Evolutionary conservation across 2,888 invertebrate species (phyloP).

Genomic region (Aleiodes alternator): DNA sequence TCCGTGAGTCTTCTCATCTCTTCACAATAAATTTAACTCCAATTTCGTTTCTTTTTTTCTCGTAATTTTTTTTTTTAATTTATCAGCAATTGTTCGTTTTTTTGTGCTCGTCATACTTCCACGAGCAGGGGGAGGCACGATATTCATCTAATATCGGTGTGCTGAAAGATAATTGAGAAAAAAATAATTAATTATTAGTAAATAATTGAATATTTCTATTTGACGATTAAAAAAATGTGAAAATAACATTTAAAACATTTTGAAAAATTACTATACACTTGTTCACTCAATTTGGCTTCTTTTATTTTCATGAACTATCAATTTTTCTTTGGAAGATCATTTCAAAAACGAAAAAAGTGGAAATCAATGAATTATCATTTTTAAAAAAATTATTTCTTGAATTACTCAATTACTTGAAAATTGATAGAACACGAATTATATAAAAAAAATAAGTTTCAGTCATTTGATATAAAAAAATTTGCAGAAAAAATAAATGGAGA

Average conservation of each 20-base stretch:
- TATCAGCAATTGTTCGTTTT: neutral
- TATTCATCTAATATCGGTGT: slow-evolving; percentile 68
- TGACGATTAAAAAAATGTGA: neutral
- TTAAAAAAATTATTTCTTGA: too few species aligned
- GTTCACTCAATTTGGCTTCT: neutral
- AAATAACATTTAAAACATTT: slow-evolving; percentile 24
- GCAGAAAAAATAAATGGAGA: neutral
- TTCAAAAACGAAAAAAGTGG: neutral
- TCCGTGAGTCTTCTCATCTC: slow-evolving; percentile 29
- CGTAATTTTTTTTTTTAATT: slow-evolving; percentile 29
- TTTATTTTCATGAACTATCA: slow-evolving; percentile 16
- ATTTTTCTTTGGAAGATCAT: neutral
- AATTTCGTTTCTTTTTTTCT: slow-evolving; percentile 56
- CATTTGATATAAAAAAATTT: neutral
- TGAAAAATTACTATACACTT: slow-evolving; percentile 15
- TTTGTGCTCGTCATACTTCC: slow-evolving; percentile 45
- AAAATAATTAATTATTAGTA: slow-evolving; percentile 20
- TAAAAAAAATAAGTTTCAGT: neutral
- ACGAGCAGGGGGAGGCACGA: slow-evolving; percentile 41
- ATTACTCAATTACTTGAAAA: too few species aligned
- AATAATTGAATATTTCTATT: neutral
- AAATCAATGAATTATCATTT: neutral
- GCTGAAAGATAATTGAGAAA: slow-evolving; percentile 67
- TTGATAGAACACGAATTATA: slow-evolving; percentile 10
- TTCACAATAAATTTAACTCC: slow-evolving; percentile 13